Conservation (phyloP, 1,140 invertebrate genomes). For the Drosophila kikkawai region DNA sequence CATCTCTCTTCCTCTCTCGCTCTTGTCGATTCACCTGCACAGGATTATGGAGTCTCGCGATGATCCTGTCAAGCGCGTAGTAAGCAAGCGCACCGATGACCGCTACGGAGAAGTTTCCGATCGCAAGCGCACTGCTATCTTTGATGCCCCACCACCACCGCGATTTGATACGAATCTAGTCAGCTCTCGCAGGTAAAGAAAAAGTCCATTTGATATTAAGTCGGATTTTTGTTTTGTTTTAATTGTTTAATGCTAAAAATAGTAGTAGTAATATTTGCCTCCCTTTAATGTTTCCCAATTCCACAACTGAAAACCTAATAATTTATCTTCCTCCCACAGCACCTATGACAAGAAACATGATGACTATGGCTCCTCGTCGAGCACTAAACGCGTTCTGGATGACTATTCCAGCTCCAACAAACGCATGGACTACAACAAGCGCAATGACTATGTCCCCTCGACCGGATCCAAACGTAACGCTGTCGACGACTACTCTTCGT, state of each 20-base stretch:
- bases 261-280: too few species aligned
- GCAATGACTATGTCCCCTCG: slow-evolving; percentile 63
- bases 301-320: not conserved
- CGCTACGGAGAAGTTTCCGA: slow-evolving; percentile 83
- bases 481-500: slow-evolving; percentile 69
- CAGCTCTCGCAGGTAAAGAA: slow-evolving; percentile 67
- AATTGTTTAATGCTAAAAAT: too few species aligned
- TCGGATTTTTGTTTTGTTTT: not conserved
- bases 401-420: slow-evolving; percentile 73
- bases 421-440: slow-evolving; percentile 76
- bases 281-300: not conserved
- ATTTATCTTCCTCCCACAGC: slow-evolving; percentile 4
- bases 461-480: slow-evolving; percentile 66
- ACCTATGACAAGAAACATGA: slow-evolving; percentile 81
- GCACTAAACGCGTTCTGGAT: slow-evolving; percentile 64
- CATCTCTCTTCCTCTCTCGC: slow-evolving; percentile 56
- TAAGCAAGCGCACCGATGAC: slow-evolving; percentile 83
- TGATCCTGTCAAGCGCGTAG: slow-evolving; percentile 85
- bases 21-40: slow-evolving; percentile 29
- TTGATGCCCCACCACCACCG: slow-evolving; percentile 85
- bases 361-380: slow-evolving; percentile 69
- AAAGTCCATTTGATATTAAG: not conserved
- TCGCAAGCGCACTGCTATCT: slow-evolving; percentile 85
- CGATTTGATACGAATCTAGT: slow-evolving; percentile 79
- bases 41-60: slow-evolving; percentile 84